Percentiles rank a stretch among this genome's conserved stretches.
These are phyloP conservation scores for Protomyctophum bolini DNA, from an alignment of 2,113 vertebrate genomes.

Conservation along the genomic window DNA sequence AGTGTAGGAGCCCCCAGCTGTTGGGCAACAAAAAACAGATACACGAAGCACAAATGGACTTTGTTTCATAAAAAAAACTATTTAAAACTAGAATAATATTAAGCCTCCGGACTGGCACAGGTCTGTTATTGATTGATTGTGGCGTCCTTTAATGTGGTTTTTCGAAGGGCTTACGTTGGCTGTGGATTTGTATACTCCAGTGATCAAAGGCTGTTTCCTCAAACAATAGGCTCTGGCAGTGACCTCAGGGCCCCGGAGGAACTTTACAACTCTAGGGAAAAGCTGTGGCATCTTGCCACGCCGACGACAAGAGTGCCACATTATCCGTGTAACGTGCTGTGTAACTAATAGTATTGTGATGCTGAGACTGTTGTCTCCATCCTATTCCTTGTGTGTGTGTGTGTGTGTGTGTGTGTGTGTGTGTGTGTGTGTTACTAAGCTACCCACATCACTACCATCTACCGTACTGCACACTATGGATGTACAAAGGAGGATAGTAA, in stretches of 20 bases:
- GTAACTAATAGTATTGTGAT: slow-evolving; percentile 26
- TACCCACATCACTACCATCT: slow-evolving; percentile 27
- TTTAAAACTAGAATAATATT: background rate
- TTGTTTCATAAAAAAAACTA: background rate
- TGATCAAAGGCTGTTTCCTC: slow-evolving; percentile 56
- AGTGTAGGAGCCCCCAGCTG: background rate
- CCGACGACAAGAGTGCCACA: slow-evolving; percentile 12
- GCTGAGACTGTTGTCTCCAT: slow-evolving; percentile 12
- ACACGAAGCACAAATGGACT: background rate
- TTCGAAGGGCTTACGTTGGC: slow-evolving; percentile 43
- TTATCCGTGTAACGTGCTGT: slow-evolving; percentile 31
- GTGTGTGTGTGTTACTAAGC: slow-evolving; percentile 6
- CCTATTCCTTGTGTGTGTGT: slow-evolving; percentile 1
- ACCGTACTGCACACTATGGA: slow-evolving; percentile 30
- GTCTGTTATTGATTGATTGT: slow-evolving; percentile 26
- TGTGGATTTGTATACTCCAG: slow-evolving; percentile 30
- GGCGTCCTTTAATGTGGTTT: slow-evolving; percentile 35
- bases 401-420: slow-evolving; percentile 12
- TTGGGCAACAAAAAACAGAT: background rate
- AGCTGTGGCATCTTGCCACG: slow-evolving; percentile 27
- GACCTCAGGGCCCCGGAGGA: slow-evolving; percentile 29
- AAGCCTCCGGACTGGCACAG: background rate
- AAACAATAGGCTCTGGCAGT: slow-evolving; percentile 46
- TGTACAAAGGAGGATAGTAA: slow-evolving; percentile 17
- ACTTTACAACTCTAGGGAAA: slow-evolving; percentile 22